Conservation (phyloP, 1,140 invertebrate genomes). For the Cyclina sinensis region DNA sequence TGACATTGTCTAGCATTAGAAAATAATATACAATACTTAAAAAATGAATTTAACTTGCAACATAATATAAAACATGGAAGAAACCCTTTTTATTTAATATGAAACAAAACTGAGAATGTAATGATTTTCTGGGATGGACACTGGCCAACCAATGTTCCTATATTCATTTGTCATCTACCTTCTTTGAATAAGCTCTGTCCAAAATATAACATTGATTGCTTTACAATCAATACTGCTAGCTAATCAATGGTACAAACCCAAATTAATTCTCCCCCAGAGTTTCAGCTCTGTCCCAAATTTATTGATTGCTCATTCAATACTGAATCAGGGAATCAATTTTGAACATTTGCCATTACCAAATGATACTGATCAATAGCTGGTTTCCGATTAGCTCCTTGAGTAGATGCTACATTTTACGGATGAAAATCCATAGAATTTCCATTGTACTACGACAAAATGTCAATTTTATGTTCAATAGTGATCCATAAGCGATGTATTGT, state of each 20-base stretch:
- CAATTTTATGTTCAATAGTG: constrained; percentile 56
- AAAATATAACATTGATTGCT: constrained; percentile 38
- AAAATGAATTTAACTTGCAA: no score
- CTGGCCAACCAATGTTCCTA: not conserved
- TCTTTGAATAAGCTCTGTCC: constrained; percentile 17
- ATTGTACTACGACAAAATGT: constrained; percentile 60
- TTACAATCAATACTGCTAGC: constrained; percentile 19
- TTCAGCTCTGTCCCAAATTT: constrained; percentile 53
- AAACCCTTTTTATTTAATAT: not conserved
- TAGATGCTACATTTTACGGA: constrained; percentile 54
- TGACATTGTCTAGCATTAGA: no score
- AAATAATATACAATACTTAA: no score
- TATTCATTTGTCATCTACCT: not conserved
- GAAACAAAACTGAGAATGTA: not conserved
- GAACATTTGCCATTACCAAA: constrained; percentile 42
- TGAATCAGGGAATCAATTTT: constrained; percentile 60
- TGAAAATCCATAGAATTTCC: constrained; percentile 61
- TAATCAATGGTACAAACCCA: constrained; percentile 54
- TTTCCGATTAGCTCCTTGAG: constrained; percentile 27
- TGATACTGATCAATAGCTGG: constrained; percentile 39
- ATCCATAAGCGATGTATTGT: constrained; percentile 67
- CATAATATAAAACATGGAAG: no score
- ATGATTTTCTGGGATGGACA: not conserved
- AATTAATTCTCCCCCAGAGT: constrained; percentile 19
- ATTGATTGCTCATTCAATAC: constrained; percentile 53